A percentile compares a stretch with the other conserved stretches of the same genome.
Conservation (phyloP, 1,140 invertebrate species). For the Orchestia grillus region DNA sequence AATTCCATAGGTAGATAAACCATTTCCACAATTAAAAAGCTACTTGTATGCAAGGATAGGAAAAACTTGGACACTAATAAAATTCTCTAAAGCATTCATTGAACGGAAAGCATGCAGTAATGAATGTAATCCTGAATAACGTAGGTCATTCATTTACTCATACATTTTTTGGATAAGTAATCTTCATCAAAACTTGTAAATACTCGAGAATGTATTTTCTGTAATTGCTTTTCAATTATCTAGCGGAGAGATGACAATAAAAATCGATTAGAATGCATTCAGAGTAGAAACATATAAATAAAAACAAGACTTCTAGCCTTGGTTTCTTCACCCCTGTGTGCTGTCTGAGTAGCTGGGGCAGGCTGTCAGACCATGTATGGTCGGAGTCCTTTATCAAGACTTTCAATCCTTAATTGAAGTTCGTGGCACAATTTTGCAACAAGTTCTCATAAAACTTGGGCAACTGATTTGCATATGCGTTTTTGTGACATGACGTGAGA, state of each 20-base stretch:
- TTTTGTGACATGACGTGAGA: neutral
- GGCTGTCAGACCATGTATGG: neutral
- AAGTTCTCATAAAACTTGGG: neutral
- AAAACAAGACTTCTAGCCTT: neutral
- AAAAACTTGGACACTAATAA: too few relatives aligned
- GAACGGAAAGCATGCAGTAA: too few relatives aligned
- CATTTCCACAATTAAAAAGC: too few relatives aligned
- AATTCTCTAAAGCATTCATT: too few relatives aligned
- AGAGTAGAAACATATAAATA: neutral
- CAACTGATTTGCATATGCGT: neutral
- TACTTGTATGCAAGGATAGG: too few relatives aligned
- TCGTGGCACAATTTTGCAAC: neutral
- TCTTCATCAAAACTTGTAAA: too few relatives aligned
- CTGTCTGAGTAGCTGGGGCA: neutral
- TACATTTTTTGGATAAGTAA: too few relatives aligned
- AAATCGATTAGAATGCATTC: neutral
- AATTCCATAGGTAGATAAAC: too few relatives aligned
- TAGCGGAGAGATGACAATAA: too few relatives aligned
- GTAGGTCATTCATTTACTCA: too few relatives aligned
- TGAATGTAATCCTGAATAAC: too few relatives aligned
- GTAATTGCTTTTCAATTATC: too few relatives aligned
- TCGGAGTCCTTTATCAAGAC: neutral
- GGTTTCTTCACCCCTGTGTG: neutral
- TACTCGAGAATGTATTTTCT: neutral
- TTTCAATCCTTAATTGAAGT: conserved; percentile 10